A percentile compares a stretch with the other conserved stretches of the same genome.
Conservation (phyloP, 2,113 vertebrate species). For the Phylloscopus whistleri region DNA sequence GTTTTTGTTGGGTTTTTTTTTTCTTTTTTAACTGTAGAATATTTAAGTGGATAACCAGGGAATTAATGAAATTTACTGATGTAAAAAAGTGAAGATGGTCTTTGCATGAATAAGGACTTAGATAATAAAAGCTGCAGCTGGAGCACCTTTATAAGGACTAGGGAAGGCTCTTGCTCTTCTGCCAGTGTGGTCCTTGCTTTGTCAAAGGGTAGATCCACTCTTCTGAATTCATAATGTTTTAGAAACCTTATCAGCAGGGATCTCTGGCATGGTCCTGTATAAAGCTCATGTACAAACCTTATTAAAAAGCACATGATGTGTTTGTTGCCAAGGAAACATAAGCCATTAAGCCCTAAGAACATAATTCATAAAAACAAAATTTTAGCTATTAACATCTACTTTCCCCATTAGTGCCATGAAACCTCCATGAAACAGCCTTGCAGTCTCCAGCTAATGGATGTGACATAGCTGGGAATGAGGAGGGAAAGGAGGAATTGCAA, state of each 20-base stretch:
- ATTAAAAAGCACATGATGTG: constrained; percentile 5
- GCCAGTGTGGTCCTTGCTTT: not conserved
- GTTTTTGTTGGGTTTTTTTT: not conserved
- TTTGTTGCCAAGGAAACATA: constrained; percentile 49
- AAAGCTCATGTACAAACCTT: constrained; percentile 15
- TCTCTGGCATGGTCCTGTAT: not conserved
- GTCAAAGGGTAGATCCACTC: not conserved
- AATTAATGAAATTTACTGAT: not conserved
- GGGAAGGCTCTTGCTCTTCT: not conserved
- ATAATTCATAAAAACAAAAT: constrained; percentile 22
- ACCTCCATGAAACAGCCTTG: not conserved
- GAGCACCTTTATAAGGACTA: not conserved
- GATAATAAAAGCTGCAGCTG: not conserved
- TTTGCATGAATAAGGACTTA: not conserved
- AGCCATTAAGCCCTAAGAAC: constrained; percentile 35
- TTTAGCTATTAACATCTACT: constrained; percentile 1
- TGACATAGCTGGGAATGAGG: not conserved
- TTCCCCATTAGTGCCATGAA: constrained; percentile 28
- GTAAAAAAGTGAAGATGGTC: not conserved
- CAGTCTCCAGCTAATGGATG: constrained; percentile 24
- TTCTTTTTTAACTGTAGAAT: not conserved
- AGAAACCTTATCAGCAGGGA: not conserved
- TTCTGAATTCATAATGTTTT: not conserved
- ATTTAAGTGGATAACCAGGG: not conserved
- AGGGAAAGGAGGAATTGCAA: not conserved